Percentiles rank a stretch among this genome's conserved stretches.
phyloP scores from a whole-genome alignment of 2,888 invertebrate genomes.

The Drosophila formosana region DNA sequence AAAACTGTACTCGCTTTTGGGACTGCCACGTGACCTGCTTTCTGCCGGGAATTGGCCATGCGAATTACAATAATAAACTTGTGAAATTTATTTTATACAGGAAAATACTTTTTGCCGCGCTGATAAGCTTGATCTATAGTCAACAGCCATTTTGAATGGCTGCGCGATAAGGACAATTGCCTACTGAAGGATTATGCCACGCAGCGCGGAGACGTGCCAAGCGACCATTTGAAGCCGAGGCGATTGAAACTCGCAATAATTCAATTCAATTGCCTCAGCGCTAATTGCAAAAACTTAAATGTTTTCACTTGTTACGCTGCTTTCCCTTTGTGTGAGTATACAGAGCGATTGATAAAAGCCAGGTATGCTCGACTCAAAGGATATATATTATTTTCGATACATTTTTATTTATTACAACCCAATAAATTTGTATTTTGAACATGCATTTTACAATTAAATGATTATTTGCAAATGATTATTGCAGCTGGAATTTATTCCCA shows the following conservation, averaged over 20 bases:
- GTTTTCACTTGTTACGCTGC: conserved; percentile 27
- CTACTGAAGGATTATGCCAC: conserved; percentile 58
- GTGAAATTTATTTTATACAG: conserved; percentile 76
- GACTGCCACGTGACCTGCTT: conserved; percentile 44
- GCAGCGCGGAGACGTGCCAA: conserved; percentile 37
- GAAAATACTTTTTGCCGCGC: conserved; percentile 73
- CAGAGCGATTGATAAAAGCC: not conserved
- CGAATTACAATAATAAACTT: conserved; percentile 79
- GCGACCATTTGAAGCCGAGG: conserved; percentile 37
- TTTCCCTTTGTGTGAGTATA: not conserved
- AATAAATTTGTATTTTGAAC: too few relatives aligned
- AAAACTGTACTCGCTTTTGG: conserved; percentile 10
- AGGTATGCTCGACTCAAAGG: not conserved
- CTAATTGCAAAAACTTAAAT: conserved; percentile 40
- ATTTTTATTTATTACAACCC: too few relatives aligned
- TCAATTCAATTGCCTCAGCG: conserved; percentile 66
- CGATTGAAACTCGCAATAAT: conserved; percentile 53
- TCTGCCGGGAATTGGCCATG: conserved; percentile 52
- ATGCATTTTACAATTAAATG: too few relatives aligned
- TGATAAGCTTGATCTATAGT: conserved; percentile 78
- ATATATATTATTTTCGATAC: too few relatives aligned
- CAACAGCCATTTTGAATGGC: conserved; percentile 56
- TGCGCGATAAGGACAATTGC: conserved; percentile 61
- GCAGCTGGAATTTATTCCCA: too few relatives aligned
- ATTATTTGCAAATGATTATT: too few relatives aligned